Evolutionary conservation across 2,797 vertebrate species (phyloP), one percentile per base, ranked within the genome.

Genomic region (Enteromius anoplus): DNA sequence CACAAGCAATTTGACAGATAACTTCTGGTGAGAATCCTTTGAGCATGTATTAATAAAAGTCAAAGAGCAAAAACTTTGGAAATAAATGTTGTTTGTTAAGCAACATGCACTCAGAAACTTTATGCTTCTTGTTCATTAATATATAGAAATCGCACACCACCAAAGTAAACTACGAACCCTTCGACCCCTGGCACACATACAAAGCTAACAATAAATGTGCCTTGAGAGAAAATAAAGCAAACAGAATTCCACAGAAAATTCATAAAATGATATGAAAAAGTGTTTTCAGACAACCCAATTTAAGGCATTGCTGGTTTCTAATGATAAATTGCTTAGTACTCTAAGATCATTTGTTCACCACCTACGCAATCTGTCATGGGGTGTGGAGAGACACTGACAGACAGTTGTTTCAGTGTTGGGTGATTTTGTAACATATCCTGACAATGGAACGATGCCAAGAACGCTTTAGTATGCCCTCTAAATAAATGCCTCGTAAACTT

Each of bases 1-100:
- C 87, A 85, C 88, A 78, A 86, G 86, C 85, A 86, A 42, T 68
- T 90, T 87, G 89, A 87, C 90, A 87, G 88, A 88, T 87, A 60
- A 86, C 85, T 87, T 89, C 90, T 90, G 87, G n/a, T 79, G 55
- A 81, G 87, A 84, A 53, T 70, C 42, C 14, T 51, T 58, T 66
- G n/a, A 37, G 29, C 26, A 68, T 47, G 15, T 11, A 66, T 80
- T 78, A 68, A 64, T 40, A 73, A 64, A 80, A 51, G 37, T 68
- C 42, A 72, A 37, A 51, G 37, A 42, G 32, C 45, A 78, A 47
- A 71, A 65, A 77, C 66, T 19, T 55, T 23, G 11, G 17, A 60
- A 45, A 64, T 49, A 21, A 62, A 58, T 34, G 47, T 45, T 42
- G 32, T 69, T 84, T 75, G 40, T 55, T 15, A 1, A 62, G 77